Conservation (phyloP, 1,140 invertebrate genomes). For the Dolichoris vasculosae region DNA sequence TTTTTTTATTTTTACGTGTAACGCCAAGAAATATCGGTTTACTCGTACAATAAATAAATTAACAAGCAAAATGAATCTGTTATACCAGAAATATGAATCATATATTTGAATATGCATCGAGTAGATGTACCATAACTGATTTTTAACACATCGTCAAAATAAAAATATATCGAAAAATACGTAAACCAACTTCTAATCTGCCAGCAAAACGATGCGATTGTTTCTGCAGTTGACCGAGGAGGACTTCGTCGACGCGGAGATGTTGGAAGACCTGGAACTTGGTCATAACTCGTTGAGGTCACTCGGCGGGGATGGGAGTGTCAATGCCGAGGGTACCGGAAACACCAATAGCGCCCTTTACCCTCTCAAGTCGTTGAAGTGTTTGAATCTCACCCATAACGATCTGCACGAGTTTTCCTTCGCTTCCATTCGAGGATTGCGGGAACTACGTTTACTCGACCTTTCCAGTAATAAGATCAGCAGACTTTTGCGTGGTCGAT, state of each 20-base stretch:
- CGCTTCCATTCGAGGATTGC: constrained; percentile 82
- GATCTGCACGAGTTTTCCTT: constrained; percentile 84
- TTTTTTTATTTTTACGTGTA: too few species aligned
- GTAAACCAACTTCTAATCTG: background rate
- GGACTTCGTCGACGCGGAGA: constrained; percentile 82
- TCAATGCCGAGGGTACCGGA: constrained; percentile 63
- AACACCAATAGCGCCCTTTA: constrained; percentile 81
- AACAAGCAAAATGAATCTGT: too few species aligned
- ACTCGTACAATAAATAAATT: too few species aligned
- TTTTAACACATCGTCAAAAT: background rate
- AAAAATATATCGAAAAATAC: background rate
- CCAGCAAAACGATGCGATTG: constrained; percentile 15
- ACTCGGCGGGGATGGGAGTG: constrained; percentile 67
- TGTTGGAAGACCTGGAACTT: constrained; percentile 80
- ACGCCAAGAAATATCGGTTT: too few species aligned
- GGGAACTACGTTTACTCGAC: constrained; percentile 80
- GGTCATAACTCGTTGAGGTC: constrained; percentile 82
- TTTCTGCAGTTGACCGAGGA: constrained; percentile 79
- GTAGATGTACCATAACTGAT: too few species aligned
- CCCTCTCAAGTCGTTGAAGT: constrained; percentile 79
- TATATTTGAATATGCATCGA: too few species aligned
- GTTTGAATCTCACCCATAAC: constrained; percentile 85
- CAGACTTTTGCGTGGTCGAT: constrained; percentile 76
- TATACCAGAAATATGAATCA: too few species aligned
- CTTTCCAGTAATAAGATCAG: constrained; percentile 84